Percentiles rank a stretch among this genome's conserved stretches.
Evolutionary conservation across 2,888 invertebrate genomes (phyloP).

Genomic region (Drosophila mulleri): DNA sequence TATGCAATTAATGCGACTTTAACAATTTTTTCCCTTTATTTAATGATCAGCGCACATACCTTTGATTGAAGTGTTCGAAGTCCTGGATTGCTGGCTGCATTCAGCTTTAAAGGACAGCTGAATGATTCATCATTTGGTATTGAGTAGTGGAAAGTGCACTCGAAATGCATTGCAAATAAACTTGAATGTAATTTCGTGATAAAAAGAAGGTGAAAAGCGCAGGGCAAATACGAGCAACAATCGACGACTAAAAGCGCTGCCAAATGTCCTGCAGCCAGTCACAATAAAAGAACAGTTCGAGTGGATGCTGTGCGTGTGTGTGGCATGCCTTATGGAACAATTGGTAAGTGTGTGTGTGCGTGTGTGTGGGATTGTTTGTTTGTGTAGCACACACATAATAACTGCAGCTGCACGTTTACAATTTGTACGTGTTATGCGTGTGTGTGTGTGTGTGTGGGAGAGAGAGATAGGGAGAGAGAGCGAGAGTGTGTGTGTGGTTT

Average conservation of each 20-base stretch:
- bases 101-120: neutral
- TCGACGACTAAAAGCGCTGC: conserved; percentile 57
- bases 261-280: conserved; percentile 39
- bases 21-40: no score
- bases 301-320: conserved; percentile 37
- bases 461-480: neutral
- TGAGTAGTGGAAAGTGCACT: conserved; percentile 8
- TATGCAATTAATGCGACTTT: neutral
- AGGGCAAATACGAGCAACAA: conserved; percentile 51
- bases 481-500: conserved; percentile 30
- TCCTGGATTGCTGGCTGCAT: no score
- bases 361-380: conserved; percentile 38
- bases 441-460: conserved; percentile 4
- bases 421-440: conserved; percentile 58
- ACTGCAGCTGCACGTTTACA: conserved; percentile 77
- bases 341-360: conserved; percentile 13
- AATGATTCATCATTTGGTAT: conserved; percentile 4
- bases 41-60: no score
- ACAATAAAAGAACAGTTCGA: conserved; percentile 47
- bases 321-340: conserved; percentile 53
- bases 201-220: conserved; percentile 42
- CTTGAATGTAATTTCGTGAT: conserved; percentile 45
- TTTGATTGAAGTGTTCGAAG: neutral
- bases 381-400: conserved; percentile 44
- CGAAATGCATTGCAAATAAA: conserved; percentile 48